A percentile compares a stretch with the other conserved stretches of the same genome.
These are phyloP conservation scores for Aricia agestis DNA, from an alignment of 1,140 invertebrate species.

Conservation along the genomic window DNA sequence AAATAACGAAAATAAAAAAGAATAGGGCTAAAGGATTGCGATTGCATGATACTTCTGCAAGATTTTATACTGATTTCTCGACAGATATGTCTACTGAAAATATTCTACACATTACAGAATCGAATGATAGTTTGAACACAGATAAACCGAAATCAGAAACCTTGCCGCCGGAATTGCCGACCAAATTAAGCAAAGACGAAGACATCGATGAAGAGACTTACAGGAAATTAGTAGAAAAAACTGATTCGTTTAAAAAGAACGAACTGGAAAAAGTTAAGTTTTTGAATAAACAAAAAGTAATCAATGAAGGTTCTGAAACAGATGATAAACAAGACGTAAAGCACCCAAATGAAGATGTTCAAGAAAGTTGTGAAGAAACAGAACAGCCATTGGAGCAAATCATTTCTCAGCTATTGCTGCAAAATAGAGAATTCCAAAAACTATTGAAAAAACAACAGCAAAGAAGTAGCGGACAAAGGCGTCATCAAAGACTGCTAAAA, in stretches of 20 bases:
- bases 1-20: slow-evolving; percentile 81
- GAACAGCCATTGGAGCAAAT: slow-evolving; percentile 85
- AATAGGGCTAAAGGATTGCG: slow-evolving; percentile 75
- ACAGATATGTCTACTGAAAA: slow-evolving; percentile 77
- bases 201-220: slow-evolving; percentile 71
- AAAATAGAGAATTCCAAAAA: slow-evolving; percentile 89
- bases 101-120: slow-evolving; percentile 79
- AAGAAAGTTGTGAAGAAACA: slow-evolving; percentile 59
- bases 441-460: slow-evolving; percentile 83
- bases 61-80: slow-evolving; percentile 81
- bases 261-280: slow-evolving; percentile 73
- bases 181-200: slow-evolving; percentile 61
- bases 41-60: slow-evolving; percentile 75
- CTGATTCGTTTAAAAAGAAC: slow-evolving; percentile 75
- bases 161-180: slow-evolving; percentile 35
- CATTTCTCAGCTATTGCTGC: slow-evolving; percentile 88
- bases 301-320: slow-evolving; percentile 57
- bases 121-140: slow-evolving; percentile 77
- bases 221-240: slow-evolving; percentile 72
- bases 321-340: slow-evolving; percentile 49
- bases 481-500: slow-evolving; percentile 77
- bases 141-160: slow-evolving; percentile 45
- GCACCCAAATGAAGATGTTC: slow-evolving; percentile 44
- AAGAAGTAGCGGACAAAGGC: slow-evolving; percentile 75
- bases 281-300: slow-evolving; percentile 67